A percentile compares a stretch with the other conserved stretches of the same genome.
Evolutionary conservation across 37 sponge, comb jelly and placozoan species (phyloP).

Genomic region (Spongilla lacustris): DNA sequence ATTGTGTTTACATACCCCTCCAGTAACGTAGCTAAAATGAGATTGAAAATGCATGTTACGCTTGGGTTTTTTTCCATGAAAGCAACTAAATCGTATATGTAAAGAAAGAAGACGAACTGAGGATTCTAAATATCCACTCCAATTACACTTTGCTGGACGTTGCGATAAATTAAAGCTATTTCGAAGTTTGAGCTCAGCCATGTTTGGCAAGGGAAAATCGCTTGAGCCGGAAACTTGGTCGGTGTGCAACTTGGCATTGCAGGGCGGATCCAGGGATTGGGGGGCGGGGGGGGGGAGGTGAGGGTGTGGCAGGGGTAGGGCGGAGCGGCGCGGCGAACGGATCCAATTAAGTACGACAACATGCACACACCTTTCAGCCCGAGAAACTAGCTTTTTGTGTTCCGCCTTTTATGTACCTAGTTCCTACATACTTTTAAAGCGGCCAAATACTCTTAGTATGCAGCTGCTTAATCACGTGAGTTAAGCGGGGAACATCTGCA

Average conservation of each 20-base stretch:
- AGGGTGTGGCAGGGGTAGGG: too few species aligned
- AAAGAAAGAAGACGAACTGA: neutral
- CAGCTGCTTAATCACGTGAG: neutral
- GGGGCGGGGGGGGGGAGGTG: too few species aligned
- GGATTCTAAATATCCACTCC: neutral
- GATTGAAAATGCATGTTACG: neutral
- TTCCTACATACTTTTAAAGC: neutral
- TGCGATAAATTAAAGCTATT: neutral
- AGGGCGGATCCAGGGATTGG: too few species aligned
- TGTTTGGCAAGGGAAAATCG: conserved; percentile 1
- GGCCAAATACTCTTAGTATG: neutral
- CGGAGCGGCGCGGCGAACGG: neutral
- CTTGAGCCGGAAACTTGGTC: neutral
- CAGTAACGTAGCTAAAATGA: neutral
- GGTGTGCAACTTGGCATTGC: neutral
- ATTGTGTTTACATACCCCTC: too few species aligned
- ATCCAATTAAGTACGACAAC: neutral
- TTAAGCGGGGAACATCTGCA: neutral
- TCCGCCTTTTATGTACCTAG: neutral
- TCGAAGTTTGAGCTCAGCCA: neutral
- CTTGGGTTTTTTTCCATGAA: neutral
- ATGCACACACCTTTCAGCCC: neutral
- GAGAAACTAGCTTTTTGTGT: neutral
- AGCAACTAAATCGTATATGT: neutral
- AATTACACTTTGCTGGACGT: neutral